phyloP scores from a whole-genome alignment of 2,797 vertebrate species.

The Hafferia zeledoni region DNA sequence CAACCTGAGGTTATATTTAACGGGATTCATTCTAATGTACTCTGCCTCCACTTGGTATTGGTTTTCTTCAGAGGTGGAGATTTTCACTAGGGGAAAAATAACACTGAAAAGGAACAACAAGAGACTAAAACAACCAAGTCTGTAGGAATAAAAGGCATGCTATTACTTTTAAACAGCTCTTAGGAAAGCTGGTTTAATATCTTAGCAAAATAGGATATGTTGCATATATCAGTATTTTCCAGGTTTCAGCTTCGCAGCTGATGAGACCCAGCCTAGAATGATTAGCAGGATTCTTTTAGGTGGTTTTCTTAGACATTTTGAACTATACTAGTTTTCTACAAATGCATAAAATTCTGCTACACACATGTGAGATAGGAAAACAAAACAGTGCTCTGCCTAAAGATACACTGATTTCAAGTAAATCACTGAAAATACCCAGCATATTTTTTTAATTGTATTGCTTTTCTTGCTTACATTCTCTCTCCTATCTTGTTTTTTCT shows the following conservation, averaged over 20 bases:
- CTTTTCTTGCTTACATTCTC: not conserved
- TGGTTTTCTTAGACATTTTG: not conserved
- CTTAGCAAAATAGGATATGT: not conserved
- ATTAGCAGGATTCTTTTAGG: not conserved
- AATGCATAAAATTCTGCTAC: not conserved
- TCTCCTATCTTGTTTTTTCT: not conserved
- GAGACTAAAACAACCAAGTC: not conserved
- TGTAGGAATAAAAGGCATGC: not conserved
- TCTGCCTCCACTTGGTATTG: not conserved
- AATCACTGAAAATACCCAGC: not conserved
- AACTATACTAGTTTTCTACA: not conserved
- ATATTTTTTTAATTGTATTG: not conserved
- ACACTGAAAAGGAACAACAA: not conserved
- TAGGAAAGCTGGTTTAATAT: not conserved
- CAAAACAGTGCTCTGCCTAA: not conserved
- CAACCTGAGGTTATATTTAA: slow-evolving; percentile 45
- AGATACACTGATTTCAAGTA: not conserved
- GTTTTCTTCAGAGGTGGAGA: not conserved
- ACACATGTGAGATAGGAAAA: accelerated
- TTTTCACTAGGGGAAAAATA: not conserved
- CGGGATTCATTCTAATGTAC: not conserved
- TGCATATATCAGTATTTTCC: not conserved
- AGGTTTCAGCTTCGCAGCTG: not conserved
- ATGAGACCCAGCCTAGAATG: not conserved
- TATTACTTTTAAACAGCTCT: not conserved